phyloP scores from a whole-genome alignment of 35 echinoderm and acorn worm genomes.

The Ophioderma brevispina region DNA sequence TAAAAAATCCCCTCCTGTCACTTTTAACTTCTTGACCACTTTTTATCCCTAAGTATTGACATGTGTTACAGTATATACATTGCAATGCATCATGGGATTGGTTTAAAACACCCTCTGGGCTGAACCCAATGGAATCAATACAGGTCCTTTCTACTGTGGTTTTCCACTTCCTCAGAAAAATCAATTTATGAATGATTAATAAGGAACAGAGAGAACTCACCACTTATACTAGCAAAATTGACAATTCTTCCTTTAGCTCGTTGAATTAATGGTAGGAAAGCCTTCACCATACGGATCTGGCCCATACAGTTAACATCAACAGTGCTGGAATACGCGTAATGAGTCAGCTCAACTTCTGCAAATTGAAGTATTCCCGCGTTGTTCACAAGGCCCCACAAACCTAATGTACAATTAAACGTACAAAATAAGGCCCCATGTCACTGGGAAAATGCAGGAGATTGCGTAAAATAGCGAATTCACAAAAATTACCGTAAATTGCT shows the following conservation, averaged over 20 bases:
- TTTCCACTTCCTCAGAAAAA: too few species aligned
- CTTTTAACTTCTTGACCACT: too few species aligned
- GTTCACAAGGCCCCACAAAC: constrained; percentile 52
- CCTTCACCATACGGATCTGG: constrained; percentile 37
- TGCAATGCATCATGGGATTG: too few species aligned
- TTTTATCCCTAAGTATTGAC: too few species aligned
- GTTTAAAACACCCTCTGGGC: too few species aligned
- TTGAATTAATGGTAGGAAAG: constrained; percentile 28
- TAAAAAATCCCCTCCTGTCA: too few species aligned
- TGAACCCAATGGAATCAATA: too few species aligned
- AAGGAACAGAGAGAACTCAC: constrained; percentile 3
- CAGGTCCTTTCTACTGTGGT: too few species aligned
- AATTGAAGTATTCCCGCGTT: constrained; percentile 33
- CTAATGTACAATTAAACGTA: background rate
- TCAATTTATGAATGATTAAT: too few species aligned
- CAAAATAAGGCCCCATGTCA: background rate
- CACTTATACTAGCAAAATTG: constrained; percentile 23
- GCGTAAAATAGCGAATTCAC: background rate
- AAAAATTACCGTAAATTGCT: too few species aligned
- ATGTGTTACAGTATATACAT: too few species aligned
- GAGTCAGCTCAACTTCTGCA: constrained; percentile 21
- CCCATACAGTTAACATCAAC: constrained; percentile 45
- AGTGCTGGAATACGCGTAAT: background rate
- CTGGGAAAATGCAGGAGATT: background rate
- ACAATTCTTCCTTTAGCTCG: constrained; percentile 32